Evolutionary conservation across 2,113 vertebrate species (phyloP).

Genomic region (Pteropus alecto): DNA sequence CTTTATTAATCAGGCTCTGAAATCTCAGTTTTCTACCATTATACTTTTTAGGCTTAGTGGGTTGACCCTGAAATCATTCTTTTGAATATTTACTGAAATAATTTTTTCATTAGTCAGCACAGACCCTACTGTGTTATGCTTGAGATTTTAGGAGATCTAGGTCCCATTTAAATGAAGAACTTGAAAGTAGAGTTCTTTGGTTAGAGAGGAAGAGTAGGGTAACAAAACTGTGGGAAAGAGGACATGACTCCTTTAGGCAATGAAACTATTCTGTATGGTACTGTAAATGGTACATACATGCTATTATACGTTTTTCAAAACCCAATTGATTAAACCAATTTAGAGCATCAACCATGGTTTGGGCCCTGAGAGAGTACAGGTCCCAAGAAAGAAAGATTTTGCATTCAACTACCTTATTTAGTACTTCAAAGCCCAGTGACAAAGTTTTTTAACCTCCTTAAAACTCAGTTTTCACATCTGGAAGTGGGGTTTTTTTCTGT

Average conservation of each 20-base stretch:
- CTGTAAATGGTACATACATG: no score
- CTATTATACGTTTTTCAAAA: no score
- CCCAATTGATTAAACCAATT: not conserved
- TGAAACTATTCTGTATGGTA: no score
- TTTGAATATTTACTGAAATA: not conserved
- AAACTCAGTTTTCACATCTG: not conserved
- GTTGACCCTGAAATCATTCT: not conserved
- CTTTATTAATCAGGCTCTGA: not conserved
- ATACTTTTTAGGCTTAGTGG: not conserved
- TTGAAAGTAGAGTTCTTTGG: not conserved
- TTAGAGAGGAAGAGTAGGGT: not conserved
- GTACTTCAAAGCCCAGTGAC: not conserved
- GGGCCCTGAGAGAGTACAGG: not conserved
- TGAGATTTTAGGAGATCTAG: not conserved
- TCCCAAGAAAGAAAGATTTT: not conserved
- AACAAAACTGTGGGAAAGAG: not conserved
- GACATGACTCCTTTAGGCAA: no score
- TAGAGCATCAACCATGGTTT: not conserved
- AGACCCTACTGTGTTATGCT: not conserved
- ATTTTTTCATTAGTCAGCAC: not conserved
- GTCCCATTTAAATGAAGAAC: not conserved
- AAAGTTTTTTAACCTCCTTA: not conserved
- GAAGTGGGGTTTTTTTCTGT: not conserved
- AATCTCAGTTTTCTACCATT: not conserved
- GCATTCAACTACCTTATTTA: not conserved